Base-by-base conservation (phyloP, 2,797 vertebrate genomes). In the Smutsia gigantea region DNA sequence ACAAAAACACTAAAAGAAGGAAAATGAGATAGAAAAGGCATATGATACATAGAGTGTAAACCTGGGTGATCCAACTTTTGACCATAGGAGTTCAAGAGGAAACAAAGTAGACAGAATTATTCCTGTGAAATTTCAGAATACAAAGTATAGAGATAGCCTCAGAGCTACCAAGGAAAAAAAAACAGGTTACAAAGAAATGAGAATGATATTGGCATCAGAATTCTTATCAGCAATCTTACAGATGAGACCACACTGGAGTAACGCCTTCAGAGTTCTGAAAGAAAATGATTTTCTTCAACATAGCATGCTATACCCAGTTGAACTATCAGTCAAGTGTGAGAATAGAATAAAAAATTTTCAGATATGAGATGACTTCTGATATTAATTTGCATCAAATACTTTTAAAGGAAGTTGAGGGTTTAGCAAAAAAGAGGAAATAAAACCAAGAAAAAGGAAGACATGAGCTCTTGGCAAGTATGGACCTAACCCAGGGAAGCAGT, bases 71-170 rank as follows among this genome's bases (percentile, higher is more conserved):
- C 29, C 51, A 75, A 75, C 18, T 74, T 79, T 84, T 88, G 8
- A 79, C 10, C 74, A 81, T n/a, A 90, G 15, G 39, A 93, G 81
- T 86, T 86, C 66, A 92, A 92, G 86, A 71, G 34, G 69, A 34
- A 79, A 59, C 8, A 46, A 63, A 94, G 17, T 37, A 82, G 34
- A 90, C 7, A 72, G 25, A 83, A 87, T 82, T 72, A 66, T 89
- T 89, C 31, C 39, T 81, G 66, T 75, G 66, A 83, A 88, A 64
- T 89, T 94, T 84, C 29, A 84, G 23, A 85, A 77, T 37, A 83
- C 31, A 46, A 87, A 64, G 27, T 87, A 63, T 75, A 23, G 46
- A 87, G 74, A 69, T 74, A 75, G 53, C 19, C 18, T 75, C 25
- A 82, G 66, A n/a, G 21, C 46, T n/a, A 71, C 15, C 37, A 64